Evolutionary conservation across 2,797 vertebrate genomes (phyloP).

Genomic region (Falco peregrinus): DNA sequence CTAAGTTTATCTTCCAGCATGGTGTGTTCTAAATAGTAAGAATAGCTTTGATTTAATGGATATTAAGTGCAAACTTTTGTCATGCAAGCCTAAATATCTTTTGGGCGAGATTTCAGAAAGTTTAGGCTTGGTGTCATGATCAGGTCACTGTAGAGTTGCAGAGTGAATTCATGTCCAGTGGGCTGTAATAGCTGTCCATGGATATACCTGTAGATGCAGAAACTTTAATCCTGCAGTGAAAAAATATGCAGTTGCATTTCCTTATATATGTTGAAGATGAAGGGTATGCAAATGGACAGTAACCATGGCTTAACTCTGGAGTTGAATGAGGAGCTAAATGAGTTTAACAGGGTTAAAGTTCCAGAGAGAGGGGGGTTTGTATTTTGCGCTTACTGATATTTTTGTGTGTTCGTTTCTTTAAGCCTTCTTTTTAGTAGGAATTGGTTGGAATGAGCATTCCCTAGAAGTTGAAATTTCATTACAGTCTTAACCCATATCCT

Average conservation of each 20-base stretch:
- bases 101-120: not conserved
- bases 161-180: not conserved
- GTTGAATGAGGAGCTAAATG: not conserved
- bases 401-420: not conserved
- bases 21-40: not conserved
- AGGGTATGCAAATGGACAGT: not conserved
- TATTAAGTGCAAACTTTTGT: not conserved
- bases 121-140: not conserved
- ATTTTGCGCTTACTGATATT: not conserved
- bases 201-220: not conserved
- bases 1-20: not conserved
- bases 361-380: not conserved
- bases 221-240: not conserved
- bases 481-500: not conserved
- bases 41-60: not conserved
- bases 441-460: not conserved
- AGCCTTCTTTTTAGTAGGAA: not conserved
- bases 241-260: not conserved
- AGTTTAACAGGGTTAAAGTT: not conserved
- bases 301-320: not conserved
- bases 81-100: not conserved
- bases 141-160: not conserved
- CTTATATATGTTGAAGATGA: not conserved
- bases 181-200: not conserved
- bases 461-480: not conserved